Evolutionary conservation across 1,140 invertebrate genomes (phyloP).

Genomic region (Ceratosolen fusciceps): DNA sequence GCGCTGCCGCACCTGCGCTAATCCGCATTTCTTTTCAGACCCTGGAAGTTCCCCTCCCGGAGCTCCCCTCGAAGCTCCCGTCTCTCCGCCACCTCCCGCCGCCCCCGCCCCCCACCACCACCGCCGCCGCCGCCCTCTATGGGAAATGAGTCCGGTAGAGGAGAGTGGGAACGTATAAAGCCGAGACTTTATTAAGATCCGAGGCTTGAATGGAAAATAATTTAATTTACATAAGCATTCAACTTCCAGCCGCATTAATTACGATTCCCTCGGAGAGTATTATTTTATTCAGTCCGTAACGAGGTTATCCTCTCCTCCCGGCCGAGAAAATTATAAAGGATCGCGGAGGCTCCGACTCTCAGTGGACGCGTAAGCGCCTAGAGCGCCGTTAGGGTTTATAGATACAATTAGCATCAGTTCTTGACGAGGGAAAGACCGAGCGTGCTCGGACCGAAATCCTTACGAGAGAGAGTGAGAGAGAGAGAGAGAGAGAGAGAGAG

Average conservation of each 20-base stretch:
- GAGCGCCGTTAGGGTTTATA: background rate
- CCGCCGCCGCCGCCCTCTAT: too few relatives aligned
- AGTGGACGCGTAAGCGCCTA: background rate
- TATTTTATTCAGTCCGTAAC: conserved; percentile 8
- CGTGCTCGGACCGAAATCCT: background rate
- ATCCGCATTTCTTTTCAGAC: too few relatives aligned
- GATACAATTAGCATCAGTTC: background rate
- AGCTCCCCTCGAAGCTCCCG: too few relatives aligned
- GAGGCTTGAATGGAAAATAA: background rate
- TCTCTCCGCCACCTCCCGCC: too few relatives aligned
- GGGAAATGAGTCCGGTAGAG: too few relatives aligned
- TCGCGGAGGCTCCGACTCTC: too few relatives aligned
- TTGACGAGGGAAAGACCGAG: background rate
- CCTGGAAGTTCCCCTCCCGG: too few relatives aligned
- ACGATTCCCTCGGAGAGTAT: background rate
- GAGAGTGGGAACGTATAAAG: background rate
- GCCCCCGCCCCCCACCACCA: too few relatives aligned
- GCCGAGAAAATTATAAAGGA: background rate
- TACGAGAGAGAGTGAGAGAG: background rate
- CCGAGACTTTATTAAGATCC: background rate
- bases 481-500: background rate
- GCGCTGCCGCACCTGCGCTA: too few relatives aligned
- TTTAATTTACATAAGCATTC: background rate
- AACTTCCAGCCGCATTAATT: background rate
- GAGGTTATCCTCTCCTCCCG: background rate